phyloP scores from a whole-genome alignment of 2,113 vertebrate genomes.

The Ranitomeya imitator region DNA sequence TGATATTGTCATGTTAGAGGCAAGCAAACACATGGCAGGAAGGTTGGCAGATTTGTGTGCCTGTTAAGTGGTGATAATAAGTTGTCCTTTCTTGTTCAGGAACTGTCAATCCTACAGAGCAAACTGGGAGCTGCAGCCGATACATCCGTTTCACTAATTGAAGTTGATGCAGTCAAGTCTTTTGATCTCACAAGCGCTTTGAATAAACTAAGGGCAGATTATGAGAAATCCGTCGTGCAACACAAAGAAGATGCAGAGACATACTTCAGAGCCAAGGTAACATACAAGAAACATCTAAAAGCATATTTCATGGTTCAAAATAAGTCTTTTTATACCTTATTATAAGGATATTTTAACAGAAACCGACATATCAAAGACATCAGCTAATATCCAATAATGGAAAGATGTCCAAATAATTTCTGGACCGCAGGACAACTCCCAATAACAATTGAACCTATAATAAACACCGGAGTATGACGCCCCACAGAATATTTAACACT shows the following conservation, averaged over 20 bases:
- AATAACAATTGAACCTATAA: too few species aligned
- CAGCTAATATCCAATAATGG: too few species aligned
- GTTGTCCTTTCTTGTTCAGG: conserved; percentile 56
- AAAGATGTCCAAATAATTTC: too few species aligned
- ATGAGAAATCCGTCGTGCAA: conserved; percentile 66
- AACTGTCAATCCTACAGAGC: conserved; percentile 64
- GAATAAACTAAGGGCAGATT: conserved; percentile 65
- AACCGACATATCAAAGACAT: too few species aligned
- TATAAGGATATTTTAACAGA: too few species aligned
- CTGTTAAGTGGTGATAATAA: background rate
- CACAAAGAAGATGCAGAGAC: conserved; percentile 69
- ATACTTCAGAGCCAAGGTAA: conserved; percentile 68
- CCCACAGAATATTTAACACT: too few species aligned
- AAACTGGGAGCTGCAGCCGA: conserved; percentile 66
- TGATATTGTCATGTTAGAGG: background rate
- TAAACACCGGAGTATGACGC: too few species aligned
- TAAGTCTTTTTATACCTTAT: background rate
- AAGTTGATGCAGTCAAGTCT: conserved; percentile 68
- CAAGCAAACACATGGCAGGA: background rate
- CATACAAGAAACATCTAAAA: background rate
- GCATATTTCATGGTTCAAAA: background rate
- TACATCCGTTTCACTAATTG: conserved; percentile 67
- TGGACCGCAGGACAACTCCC: too few species aligned
- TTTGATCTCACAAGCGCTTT: conserved; percentile 67
- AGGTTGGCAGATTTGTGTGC: background rate